A percentile compares a stretch with the other conserved stretches of the same genome.
phyloP scores from a whole-genome alignment of 2,113 vertebrate genomes.

The Phalacrocorax pelagicus region DNA sequence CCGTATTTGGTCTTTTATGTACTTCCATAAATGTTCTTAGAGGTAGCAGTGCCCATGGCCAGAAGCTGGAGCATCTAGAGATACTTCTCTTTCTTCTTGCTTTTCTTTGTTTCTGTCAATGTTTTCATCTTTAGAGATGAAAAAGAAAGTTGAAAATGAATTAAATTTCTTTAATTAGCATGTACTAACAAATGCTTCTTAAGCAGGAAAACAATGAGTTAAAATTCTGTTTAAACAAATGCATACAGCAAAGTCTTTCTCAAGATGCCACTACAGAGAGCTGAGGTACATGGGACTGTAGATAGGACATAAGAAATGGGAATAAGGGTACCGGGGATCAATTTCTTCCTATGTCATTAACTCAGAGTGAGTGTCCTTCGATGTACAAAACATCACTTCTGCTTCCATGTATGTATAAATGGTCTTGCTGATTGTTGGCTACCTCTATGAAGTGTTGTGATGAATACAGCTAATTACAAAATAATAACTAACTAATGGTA shows the following conservation, averaged over 20 bases:
- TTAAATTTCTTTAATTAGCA: background rate
- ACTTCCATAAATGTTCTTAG: background rate
- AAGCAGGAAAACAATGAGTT: background rate
- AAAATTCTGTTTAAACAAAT: background rate
- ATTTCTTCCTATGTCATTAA: background rate
- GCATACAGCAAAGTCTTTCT: background rate
- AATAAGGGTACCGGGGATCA: background rate
- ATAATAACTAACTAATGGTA: background rate
- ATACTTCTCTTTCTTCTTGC: background rate
- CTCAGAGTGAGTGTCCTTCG: background rate
- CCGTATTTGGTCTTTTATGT: background rate
- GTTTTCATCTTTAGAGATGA: background rate
- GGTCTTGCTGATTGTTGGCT: background rate
- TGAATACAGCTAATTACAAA: constrained; percentile 13
- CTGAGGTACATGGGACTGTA: background rate
- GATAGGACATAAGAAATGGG: background rate
- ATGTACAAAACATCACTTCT: background rate
- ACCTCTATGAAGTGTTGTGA: background rate
- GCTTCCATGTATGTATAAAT: background rate
- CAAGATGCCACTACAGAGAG: background rate
- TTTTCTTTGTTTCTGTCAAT: background rate
- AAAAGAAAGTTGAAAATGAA: too few species aligned
- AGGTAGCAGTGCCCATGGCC: background rate
- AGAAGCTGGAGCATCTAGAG: background rate
- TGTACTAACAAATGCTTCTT: background rate